Conservation (phyloP, 2,797 vertebrate species). For the Macropodus opercularis region DNA sequence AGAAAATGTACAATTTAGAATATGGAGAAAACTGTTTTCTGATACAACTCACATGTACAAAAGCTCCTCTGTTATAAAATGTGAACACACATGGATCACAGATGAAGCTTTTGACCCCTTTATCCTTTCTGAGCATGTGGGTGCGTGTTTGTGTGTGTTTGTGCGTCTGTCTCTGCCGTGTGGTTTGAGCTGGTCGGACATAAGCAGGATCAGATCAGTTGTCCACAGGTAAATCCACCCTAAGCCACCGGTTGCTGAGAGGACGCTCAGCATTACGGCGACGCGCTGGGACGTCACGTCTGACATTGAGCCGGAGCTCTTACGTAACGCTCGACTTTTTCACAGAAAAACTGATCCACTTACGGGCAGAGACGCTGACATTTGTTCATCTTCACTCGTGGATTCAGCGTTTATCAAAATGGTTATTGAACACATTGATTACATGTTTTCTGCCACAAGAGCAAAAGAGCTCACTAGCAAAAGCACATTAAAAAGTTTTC, state of each 20-base stretch:
- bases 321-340: constrained; percentile 17
- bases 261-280: constrained; percentile 36
- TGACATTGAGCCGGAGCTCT: constrained; percentile 27
- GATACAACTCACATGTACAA: constrained; percentile 46
- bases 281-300: constrained; percentile 35
- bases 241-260: constrained; percentile 56
- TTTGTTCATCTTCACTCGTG: background rate
- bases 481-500: constrained; percentile 42
- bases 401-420: no score
- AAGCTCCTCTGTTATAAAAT: constrained; percentile 49
- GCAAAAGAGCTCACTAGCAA: constrained; percentile 25
- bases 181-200: constrained; percentile 56
- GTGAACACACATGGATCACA: constrained; percentile 32
- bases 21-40: constrained; percentile 16
- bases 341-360: background rate
- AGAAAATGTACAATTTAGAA: constrained; percentile 33
- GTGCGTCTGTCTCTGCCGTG: constrained; percentile 31
- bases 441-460: constrained; percentile 3
- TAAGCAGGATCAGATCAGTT: constrained; percentile 66
- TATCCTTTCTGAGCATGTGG: constrained; percentile 18
- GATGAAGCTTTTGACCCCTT: constrained; percentile 15
- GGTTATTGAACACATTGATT: background rate
- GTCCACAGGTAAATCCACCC: constrained; percentile 56
- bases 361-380: background rate
- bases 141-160: constrained; percentile 8